Conservation (phyloP, 2,888 invertebrate genomes). For the Carpatolechia fugitivella region DNA sequence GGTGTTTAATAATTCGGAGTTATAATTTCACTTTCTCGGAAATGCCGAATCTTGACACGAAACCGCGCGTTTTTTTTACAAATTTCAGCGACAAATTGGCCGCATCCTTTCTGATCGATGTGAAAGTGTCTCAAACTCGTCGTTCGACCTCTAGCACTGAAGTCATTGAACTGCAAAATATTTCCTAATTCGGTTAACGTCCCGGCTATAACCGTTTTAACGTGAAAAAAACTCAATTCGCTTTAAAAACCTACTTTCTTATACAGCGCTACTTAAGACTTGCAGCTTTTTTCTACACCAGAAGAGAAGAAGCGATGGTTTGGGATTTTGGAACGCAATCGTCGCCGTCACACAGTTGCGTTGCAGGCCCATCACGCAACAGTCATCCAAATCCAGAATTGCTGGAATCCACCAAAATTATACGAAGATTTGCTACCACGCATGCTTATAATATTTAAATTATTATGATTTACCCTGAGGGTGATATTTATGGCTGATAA, state of each 20-base stretch:
- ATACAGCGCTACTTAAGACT: neutral
- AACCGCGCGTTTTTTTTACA: neutral
- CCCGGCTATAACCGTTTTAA: conserved; percentile 28
- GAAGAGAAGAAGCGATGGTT: neutral
- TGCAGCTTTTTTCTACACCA: neutral
- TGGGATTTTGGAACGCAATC: neutral
- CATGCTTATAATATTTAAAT: conserved; percentile 57
- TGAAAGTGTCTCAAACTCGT: conserved; percentile 1
- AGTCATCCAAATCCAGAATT: conserved; percentile 34
- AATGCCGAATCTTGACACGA: neutral
- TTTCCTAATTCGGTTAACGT: conserved; percentile 74
- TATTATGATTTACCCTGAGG: conserved; percentile 26
- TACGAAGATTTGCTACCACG: conserved; percentile 62
- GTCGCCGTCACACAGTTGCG: neutral
- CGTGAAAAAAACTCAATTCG: neutral
- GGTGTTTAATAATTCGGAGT: neutral
- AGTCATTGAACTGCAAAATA: conserved; percentile 70
- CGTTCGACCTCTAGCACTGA: conserved; percentile 54
- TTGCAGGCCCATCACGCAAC: conserved; percentile 5
- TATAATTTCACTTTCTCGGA: neutral
- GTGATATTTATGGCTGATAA: conserved; percentile 1
- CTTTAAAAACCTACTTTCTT: neutral
- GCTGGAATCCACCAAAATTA: conserved; percentile 48
- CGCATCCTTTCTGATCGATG: neutral
- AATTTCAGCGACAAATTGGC: conserved; percentile 2